Evolutionary conservation across 2,113 vertebrate genomes (phyloP), one percentile per base, ranked within the genome.

Genomic region (Cyprinodon tularosa): DNA sequence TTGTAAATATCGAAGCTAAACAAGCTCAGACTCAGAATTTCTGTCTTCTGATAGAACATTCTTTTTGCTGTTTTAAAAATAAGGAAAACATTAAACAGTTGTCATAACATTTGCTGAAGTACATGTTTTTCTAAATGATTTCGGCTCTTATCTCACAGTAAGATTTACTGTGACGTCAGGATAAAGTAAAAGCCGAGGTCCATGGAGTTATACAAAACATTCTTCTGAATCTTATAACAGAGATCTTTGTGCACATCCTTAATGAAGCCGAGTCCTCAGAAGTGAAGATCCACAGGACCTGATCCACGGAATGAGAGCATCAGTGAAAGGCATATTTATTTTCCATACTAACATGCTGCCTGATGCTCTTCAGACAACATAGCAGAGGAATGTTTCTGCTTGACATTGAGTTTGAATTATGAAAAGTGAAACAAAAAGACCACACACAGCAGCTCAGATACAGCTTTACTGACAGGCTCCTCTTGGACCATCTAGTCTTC

Each of bases 91-190:
- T 92, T 85, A 78, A 42, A 47, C 2, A 36, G 40, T 42, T 93
- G 89, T 93, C 92, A 90, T 84, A 92, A 93, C 87, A 92, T 93
- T 93, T 91, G 77, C 61, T 59, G 38, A 78, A 38, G 17, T 77
- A 86, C 86, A 83, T 82, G 57, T 91, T 86, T 79, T 37, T 11
- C 3, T 44, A 20, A 61, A 77, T 39, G 37, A n/a, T 40, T 65
- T 40, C 12, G 29, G 50, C 5, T 45, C 74, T 65, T 77, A 66
- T 72, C 59, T 71, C 60, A 50, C 53, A 75, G 37, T n/a, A 15
- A 73, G 68, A 84, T 81, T 73, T 63, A 87, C 86, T 71, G 42
- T 36, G 74, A 82, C 81, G 89, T 87, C 82, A 77, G 72, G 68
- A 85, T 77, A 74, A 87, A n/a, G 50, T 8, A 9, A 14, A 0